Evolutionary conservation across 2,888 invertebrate species (phyloP).

Genomic region (Caenorhabditis zanzibari): DNA sequence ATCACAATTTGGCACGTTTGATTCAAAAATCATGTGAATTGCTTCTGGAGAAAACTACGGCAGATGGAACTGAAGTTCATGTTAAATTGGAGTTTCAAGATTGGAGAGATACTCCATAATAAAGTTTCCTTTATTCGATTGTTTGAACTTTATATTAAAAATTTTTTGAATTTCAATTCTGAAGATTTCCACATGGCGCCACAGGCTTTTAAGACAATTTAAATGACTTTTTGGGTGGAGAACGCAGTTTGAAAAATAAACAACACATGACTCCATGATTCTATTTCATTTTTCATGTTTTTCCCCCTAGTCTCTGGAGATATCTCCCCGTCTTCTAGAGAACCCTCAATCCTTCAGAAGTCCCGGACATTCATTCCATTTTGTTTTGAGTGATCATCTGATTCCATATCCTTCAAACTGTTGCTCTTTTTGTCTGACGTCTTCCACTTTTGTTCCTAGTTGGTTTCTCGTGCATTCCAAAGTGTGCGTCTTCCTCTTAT

Average conservation of each 20-base stretch:
- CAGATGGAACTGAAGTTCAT: conserved; percentile 44
- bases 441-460: conserved; percentile 17
- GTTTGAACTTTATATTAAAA: not conserved
- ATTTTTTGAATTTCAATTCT: too few relatives aligned
- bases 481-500: conserved; percentile 55
- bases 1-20: conserved; percentile 47
- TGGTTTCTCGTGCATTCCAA: conserved; percentile 64
- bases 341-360: not conserved
- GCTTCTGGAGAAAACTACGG: conserved; percentile 33
- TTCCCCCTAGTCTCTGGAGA: not conserved
- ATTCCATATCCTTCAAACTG: conserved; percentile 20
- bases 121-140: not conserved
- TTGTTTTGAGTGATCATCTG: conserved; percentile 26
- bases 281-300: not conserved
- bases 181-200: too few relatives aligned
- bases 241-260: not conserved
- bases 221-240: not conserved
- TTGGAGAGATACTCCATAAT: conserved; percentile 30
- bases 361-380: not conserved
- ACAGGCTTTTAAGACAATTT: too few relatives aligned
- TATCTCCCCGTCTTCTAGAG: not conserved
- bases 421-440: conserved; percentile 32
- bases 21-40: conserved; percentile 45
- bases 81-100: conserved; percentile 54
- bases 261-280: conserved; percentile 19